Base-by-base conservation (phyloP, 2,113 vertebrate species). In the Colossoma macropomum region DNA sequence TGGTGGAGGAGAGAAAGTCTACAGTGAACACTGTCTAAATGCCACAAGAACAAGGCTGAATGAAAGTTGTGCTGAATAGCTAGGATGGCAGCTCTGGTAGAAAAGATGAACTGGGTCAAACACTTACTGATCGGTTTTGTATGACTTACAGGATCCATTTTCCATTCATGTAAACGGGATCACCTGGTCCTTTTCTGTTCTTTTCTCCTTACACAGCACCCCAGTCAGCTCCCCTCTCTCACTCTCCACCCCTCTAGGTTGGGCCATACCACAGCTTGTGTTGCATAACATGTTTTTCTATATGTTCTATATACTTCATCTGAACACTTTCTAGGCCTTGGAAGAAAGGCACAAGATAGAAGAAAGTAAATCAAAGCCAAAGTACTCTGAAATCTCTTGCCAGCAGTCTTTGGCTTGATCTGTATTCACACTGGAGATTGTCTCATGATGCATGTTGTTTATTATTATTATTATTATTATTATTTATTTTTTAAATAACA, bases 211-310 rank as follows among this genome's bases (percentile, higher is more conserved):
- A 15, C 34, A 16, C 52, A 48, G 48, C 50, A 34, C 59, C 17
- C 74, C 30, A 16, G 27, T 16, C 52, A 25, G 25, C 19, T 56
- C 28, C 52, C 52, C 41, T 27, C 34, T 32, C 71, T 60, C 23
- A 38, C 23, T 72, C 54, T 45, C 38, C 10, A 78, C 69, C 32
- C 30, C 76, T 30, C 27, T 15, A 56, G 38, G 17, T 63, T 80
- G 75, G 54, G 56, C 5, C 41, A 32, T 73, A 79, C 69, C n/a
- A 50, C 50, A 34, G 60, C 68, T 34, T 62, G 30, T 50, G 25
- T 66, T 75, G 70, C 45, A n/a, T 65, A 72, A 80, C 60, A 50
- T 80, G 59, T 77, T 66, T 81, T 78, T 74, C n/a, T 52, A 65
- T 60, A 59, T 50, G n/a, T n/a, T n/a, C n/a, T 59, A 65, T 60